phyloP scores from a whole-genome alignment of 2,113 vertebrate genomes.

The Zosterops hypoxanthus region DNA sequence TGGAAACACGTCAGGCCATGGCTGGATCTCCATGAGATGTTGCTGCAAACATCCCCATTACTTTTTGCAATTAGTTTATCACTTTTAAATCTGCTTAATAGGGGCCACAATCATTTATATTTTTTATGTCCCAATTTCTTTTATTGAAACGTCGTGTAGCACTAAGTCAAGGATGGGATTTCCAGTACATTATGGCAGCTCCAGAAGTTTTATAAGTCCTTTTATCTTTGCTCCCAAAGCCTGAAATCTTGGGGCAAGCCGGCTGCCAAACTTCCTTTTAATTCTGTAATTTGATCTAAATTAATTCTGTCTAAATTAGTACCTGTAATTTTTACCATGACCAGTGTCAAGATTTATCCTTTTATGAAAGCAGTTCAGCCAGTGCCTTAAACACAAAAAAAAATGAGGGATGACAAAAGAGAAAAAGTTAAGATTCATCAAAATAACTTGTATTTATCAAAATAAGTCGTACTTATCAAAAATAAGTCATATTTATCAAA shows the following conservation, averaged over 20 bases:
- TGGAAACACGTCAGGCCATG: neutral
- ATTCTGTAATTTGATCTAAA: neutral
- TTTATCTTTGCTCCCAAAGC: neutral
- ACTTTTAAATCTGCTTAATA: conserved; percentile 10
- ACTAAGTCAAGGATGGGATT: neutral
- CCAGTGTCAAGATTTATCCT: neutral
- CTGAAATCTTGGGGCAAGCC: neutral
- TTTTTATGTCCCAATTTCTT: neutral
- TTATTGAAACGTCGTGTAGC: neutral
- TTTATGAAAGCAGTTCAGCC: neutral
- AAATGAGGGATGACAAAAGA: neutral
- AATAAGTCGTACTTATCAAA: neutral
- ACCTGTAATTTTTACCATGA: neutral
- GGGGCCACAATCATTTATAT: neutral
- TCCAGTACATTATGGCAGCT: neutral
- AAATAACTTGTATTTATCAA: too few species aligned
- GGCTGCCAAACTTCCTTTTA: neutral
- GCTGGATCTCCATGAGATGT: neutral
- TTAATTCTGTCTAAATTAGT: neutral
- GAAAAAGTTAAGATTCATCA: neutral
- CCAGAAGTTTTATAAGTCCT: neutral
- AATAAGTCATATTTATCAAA: neutral
- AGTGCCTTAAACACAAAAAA: neutral
- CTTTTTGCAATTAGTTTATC: conserved; percentile 23
- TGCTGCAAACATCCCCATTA: neutral